phyloP scores from a whole-genome alignment of 2,888 invertebrate genomes.

The Caenorhabditis angaria region DNA sequence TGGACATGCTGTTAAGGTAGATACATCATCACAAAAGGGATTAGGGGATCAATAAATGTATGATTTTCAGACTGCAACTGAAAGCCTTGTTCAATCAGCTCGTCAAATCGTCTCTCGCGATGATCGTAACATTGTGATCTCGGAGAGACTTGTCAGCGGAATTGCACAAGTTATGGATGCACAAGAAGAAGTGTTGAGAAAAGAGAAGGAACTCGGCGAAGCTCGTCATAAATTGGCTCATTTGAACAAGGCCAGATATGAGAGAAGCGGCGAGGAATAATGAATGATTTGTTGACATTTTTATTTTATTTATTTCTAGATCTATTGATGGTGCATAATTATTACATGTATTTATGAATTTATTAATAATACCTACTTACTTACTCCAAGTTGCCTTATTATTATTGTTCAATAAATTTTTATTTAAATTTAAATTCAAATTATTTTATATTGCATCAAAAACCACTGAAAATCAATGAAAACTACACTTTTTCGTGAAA shows the following conservation, averaged over 20 bases:
- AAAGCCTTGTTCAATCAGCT: constrained; percentile 93
- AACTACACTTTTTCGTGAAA: too few species aligned
- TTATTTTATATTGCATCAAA: not conserved
- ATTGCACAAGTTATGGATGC: constrained; percentile 73
- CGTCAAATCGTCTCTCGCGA: constrained; percentile 80
- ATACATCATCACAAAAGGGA: too few species aligned
- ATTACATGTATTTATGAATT: constrained; percentile 9
- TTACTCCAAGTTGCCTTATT: too few species aligned
- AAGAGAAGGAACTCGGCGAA: constrained; percentile 86
- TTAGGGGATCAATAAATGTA: too few species aligned
- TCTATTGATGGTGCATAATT: not conserved
- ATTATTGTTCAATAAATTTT: not conserved
- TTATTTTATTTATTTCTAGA: not conserved
- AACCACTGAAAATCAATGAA: too few species aligned
- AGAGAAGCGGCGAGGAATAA: constrained; percentile 32
- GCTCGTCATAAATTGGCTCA: constrained; percentile 89
- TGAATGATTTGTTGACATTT: not conserved
- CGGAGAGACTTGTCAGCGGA: constrained; percentile 84
- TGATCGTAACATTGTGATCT: constrained; percentile 88
- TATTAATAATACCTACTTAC: not conserved
- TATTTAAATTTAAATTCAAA: not conserved
- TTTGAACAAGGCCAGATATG: constrained; percentile 91
- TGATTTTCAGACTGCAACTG: constrained; percentile 84
- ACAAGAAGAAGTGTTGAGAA: constrained; percentile 82
- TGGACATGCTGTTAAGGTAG: constrained; percentile 61